Evolutionary conservation across 1,140 invertebrate species (phyloP), one percentile per base, ranked within the genome.

Genomic region (Zaprionus tsacasi): DNA sequence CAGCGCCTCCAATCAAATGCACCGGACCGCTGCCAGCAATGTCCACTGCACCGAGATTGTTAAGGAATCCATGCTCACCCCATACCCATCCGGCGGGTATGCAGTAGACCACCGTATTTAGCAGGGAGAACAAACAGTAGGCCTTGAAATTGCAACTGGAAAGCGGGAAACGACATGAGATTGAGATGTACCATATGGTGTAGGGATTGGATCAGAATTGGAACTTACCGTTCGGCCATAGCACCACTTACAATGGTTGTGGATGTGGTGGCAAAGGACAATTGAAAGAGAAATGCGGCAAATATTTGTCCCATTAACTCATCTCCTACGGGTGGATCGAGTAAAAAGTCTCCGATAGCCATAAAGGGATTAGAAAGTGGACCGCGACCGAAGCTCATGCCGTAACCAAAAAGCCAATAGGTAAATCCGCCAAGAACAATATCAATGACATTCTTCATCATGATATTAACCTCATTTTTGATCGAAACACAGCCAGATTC

Each of bases 381-480:
- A 27, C 95, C 94, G 11, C 95, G 93, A 1, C 98, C 98, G 81
- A 98, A 99, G 57, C 97, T 98, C 85, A 99, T 94, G 0, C 96
- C 97, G 92, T 97, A 99, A 0, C 98, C 98, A 89, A 99, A 98
- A 17, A 97, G 94, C 98, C 98, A 99, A 93, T 99, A 99, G 0
- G 97, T 98, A 21, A 93, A 93, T 12, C 95, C 98, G 13, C 98
- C 98, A 3, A 99, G 94, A 10, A 98, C 96, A 60, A 99, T 97
- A 78, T 99, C 98, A 1, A 97, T 96, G 0, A 98, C 95, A 86
- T 99, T 99, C 92, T 98, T 98, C 96, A 98, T 98, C 97, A 98
- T 98, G n/a, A 98, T 98, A 83, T 98, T 98, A 0, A 98, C 97
- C 94, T 98, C 98, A 86, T 98, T 98, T 93, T 98, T 99, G 33